These are phyloP conservation scores for Eucera pruinosa DNA, from an alignment of 2,888 invertebrate species.

Conservation along the genomic window DNA sequence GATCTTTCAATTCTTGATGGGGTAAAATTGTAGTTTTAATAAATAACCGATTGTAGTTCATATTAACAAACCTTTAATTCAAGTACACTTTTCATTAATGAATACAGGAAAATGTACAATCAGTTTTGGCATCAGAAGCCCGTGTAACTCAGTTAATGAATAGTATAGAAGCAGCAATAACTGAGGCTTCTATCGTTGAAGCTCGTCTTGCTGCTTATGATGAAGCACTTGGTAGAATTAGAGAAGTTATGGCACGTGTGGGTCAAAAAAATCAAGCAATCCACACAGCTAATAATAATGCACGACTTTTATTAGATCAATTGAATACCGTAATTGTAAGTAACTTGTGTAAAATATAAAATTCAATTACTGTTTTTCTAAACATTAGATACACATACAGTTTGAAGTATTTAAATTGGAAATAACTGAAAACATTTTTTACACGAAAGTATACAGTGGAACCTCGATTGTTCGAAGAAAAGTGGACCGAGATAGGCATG, in stretches of 20 bases:
- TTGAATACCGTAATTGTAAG: constrained; percentile 92
- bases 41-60: neutral
- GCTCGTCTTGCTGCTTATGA: constrained; percentile 91
- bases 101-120: constrained; percentile 93
- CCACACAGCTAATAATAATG: constrained; percentile 94
- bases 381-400: neutral
- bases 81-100: constrained; percentile 26
- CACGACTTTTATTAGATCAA: constrained; percentile 91
- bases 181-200: constrained; percentile 90
- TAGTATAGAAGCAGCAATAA: constrained; percentile 91
- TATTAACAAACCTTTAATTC: neutral
- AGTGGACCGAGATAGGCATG: constrained; percentile 1
- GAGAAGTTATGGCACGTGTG: constrained; percentile 95
- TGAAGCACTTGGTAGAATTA: constrained; percentile 92
- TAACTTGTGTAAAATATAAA: constrained; percentile 54
- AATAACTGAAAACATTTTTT: neutral
- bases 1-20: constrained; percentile 94
- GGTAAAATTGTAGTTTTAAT: constrained; percentile 81
- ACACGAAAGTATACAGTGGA: too few species aligned
- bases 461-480: too few species aligned
- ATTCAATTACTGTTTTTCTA: too few species aligned
- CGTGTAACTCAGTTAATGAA: constrained; percentile 91
- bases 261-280: constrained; percentile 95
- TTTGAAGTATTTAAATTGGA: neutral
- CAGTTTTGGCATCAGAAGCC: constrained; percentile 95